phyloP scores from a whole-genome alignment of 2,113 vertebrate species.

The Ceyx cyanopectus region DNA sequence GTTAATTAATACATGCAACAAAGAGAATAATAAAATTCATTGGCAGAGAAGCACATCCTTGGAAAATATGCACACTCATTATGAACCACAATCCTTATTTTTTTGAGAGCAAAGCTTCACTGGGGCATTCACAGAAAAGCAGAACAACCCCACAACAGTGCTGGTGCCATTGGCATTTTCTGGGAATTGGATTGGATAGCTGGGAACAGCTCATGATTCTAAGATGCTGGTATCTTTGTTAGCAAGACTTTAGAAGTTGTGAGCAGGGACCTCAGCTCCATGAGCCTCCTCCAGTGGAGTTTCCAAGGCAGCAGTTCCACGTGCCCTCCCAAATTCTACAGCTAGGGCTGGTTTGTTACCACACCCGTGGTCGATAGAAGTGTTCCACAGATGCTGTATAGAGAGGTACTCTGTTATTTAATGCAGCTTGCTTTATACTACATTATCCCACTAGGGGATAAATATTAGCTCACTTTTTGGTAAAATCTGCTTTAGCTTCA shows the following conservation, averaged over 20 bases:
- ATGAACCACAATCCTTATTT: background rate
- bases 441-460: background rate
- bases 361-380: fast-evolving
- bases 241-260: background rate
- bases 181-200: background rate
- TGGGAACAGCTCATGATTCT: background rate
- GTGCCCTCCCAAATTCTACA: background rate
- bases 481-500: background rate
- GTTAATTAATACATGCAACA: background rate
- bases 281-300: background rate
- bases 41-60: background rate
- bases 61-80: background rate
- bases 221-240: background rate
- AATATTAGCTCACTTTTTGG: background rate
- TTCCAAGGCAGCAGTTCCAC: background rate
- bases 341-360: background rate
- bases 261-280: background rate
- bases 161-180: background rate
- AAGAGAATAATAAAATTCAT: background rate
- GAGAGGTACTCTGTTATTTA: background rate
- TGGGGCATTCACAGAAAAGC: background rate
- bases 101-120: background rate
- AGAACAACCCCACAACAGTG: background rate
- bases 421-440: background rate
- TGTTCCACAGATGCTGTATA: background rate